Conservation (phyloP, 2,888 invertebrate genomes). For the Rhogogaster chlorosoma region DNA sequence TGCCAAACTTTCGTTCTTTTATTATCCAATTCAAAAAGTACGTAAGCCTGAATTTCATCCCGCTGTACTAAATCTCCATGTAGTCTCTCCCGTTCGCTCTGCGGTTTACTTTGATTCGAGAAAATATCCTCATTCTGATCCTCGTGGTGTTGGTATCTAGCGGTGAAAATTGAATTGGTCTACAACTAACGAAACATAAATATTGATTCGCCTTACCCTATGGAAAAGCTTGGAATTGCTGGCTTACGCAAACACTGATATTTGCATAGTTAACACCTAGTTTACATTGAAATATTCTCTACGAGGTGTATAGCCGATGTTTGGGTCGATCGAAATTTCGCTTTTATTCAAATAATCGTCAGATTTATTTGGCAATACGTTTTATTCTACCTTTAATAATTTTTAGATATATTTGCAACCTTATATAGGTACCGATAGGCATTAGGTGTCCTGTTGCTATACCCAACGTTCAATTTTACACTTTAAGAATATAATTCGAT, state of each 20-base stretch:
- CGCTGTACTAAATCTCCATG: neutral
- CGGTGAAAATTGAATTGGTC: slow-evolving; percentile 8
- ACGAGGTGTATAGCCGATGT: neutral
- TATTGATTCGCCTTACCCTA: slow-evolving; percentile 22
- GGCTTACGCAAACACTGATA: slow-evolving; percentile 17
- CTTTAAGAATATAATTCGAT: neutral
- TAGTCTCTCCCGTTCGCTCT: neutral
- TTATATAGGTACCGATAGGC: neutral
- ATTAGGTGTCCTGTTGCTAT: neutral
- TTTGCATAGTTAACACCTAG: slow-evolving; percentile 41
- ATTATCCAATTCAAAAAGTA: neutral
- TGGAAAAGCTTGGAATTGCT: neutral
- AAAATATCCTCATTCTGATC: neutral
- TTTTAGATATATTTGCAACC: neutral
- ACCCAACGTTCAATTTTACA: neutral
- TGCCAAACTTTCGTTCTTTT: neutral
- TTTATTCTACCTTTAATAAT: neutral
- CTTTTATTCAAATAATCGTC: neutral
- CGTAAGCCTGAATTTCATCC: neutral
- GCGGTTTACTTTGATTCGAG: neutral
- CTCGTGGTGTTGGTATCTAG: too few species aligned
- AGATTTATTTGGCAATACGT: neutral
- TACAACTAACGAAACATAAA: slow-evolving; percentile 44
- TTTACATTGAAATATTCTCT: slow-evolving; percentile 15
- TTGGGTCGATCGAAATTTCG: neutral